Evolutionary conservation across 92 coral and sea anemone genomes (phyloP).

Genomic region (Umimayanthus chanpuru): DNA sequence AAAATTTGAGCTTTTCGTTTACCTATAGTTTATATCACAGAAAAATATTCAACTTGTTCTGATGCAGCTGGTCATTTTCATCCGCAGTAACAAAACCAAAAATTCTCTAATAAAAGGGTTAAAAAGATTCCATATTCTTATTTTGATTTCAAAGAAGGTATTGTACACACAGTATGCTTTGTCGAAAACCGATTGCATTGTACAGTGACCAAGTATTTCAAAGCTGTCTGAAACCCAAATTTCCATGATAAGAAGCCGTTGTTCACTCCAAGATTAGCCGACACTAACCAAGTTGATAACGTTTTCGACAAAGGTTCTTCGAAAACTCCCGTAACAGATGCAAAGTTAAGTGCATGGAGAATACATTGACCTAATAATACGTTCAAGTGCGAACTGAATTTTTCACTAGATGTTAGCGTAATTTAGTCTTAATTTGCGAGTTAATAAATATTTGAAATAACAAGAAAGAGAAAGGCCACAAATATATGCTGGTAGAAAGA

Average conservation of each 20-base stretch:
- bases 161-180: constrained; percentile 3
- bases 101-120: background rate
- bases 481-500: too few relatives aligned
- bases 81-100: background rate
- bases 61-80: background rate
- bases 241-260: background rate
- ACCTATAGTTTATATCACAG: background rate
- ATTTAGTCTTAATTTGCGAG: constrained; percentile 16
- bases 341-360: background rate
- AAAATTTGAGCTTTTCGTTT: constrained; percentile 20
- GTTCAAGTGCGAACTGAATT: background rate
- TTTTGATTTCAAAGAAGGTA: background rate
- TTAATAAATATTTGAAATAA: background rate
- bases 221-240: background rate
- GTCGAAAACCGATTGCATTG: constrained; percentile 9
- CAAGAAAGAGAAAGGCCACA: background rate
- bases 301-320: background rate
- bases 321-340: background rate
- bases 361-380: background rate
- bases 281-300: background rate
- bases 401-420: background rate
- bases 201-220: background rate
- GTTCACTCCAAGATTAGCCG: background rate
- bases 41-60: background rate
- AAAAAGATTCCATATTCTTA: background rate